A percentile compares a stretch with the other conserved stretches of the same genome.
These are phyloP conservation scores for Polyploca ridens DNA, from an alignment of 2,888 invertebrate species.

Conservation along the genomic window DNA sequence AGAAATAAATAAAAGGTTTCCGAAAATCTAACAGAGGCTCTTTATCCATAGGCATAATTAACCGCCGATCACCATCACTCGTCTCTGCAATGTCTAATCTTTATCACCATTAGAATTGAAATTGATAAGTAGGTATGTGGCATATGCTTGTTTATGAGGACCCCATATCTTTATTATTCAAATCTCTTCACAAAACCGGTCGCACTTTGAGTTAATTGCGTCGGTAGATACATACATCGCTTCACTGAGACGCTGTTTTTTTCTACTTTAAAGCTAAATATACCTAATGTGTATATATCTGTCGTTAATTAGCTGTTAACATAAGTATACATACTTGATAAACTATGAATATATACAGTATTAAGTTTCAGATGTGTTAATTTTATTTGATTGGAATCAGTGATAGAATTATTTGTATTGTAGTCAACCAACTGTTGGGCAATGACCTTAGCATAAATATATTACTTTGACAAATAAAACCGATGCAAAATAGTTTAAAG, in stretches of 20 bases:
- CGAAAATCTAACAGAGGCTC: not conserved
- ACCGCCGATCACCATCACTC: constrained; percentile 16
- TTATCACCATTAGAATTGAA: constrained; percentile 68
- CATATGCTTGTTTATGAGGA: constrained; percentile 77
- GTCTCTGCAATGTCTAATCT: constrained; percentile 39
- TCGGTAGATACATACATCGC: constrained; percentile 45
- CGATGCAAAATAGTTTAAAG: too few species aligned
- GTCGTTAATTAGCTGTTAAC: not conserved
- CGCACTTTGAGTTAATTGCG: constrained; percentile 67
- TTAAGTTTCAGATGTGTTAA: too few species aligned
- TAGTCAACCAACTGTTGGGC: too few species aligned
- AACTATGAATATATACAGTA: too few species aligned
- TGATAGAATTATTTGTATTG: not conserved
- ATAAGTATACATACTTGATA: not conserved
- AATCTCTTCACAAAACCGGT: constrained; percentile 69
- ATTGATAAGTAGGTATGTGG: constrained; percentile 79
- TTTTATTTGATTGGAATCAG: not conserved
- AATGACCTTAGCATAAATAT: too few species aligned
- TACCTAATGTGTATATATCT: not conserved
- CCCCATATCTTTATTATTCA: constrained; percentile 77
- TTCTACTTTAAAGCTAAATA: constrained; percentile 34
- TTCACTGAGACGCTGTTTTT: constrained; percentile 38
- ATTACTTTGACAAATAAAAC: too few species aligned
- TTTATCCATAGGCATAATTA: constrained; percentile 20
- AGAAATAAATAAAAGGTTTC: not conserved